Percentiles rank a stretch among this genome's conserved stretches.
Conservation (phyloP, 2,113 vertebrate species). For the Sterna hirundo region DNA sequence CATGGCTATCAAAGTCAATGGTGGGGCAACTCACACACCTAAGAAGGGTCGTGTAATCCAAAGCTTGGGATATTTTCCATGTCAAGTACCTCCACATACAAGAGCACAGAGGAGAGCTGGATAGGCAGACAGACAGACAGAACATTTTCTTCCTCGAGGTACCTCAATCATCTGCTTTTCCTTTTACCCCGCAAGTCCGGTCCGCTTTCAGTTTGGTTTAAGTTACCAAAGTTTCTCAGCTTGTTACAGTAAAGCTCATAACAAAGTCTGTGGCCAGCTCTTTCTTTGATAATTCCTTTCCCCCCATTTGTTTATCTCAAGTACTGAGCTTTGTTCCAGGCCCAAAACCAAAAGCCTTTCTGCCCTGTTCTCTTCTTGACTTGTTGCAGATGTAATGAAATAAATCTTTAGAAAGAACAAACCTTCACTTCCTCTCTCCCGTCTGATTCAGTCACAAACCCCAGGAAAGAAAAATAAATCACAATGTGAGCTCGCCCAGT, state of each 20-base stretch:
- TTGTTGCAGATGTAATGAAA: conserved; percentile 64
- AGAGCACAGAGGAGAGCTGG: rapidly evolving
- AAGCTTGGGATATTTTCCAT: background rate
- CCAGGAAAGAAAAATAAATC: conserved; percentile 71
- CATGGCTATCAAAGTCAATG: background rate
- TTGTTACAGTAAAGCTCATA: conserved; percentile 30
- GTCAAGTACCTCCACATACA: background rate
- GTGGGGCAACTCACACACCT: background rate
- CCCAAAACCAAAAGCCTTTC: conserved; percentile 65
- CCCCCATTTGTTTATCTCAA: conserved; percentile 69
- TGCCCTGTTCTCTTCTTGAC: conserved; percentile 51
- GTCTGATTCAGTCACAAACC: conserved; percentile 28
- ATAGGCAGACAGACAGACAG: background rate
- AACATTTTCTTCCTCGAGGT: background rate
- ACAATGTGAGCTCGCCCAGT: background rate
- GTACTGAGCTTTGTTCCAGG: conserved; percentile 64
- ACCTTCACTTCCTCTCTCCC: conserved; percentile 52
- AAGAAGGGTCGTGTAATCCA: background rate
- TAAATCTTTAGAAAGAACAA: conserved; percentile 67
- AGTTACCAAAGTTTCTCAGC: conserved; percentile 38
- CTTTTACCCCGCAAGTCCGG: background rate
- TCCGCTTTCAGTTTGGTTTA: conserved; percentile 22
- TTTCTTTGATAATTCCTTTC: conserved; percentile 58
- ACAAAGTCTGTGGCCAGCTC: conserved; percentile 50
- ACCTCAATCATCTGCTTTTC: background rate